Evolutionary conservation across 2,797 vertebrate species (phyloP), one percentile per base, ranked within the genome.

Genomic region (Cryptoprocta ferox): DNA sequence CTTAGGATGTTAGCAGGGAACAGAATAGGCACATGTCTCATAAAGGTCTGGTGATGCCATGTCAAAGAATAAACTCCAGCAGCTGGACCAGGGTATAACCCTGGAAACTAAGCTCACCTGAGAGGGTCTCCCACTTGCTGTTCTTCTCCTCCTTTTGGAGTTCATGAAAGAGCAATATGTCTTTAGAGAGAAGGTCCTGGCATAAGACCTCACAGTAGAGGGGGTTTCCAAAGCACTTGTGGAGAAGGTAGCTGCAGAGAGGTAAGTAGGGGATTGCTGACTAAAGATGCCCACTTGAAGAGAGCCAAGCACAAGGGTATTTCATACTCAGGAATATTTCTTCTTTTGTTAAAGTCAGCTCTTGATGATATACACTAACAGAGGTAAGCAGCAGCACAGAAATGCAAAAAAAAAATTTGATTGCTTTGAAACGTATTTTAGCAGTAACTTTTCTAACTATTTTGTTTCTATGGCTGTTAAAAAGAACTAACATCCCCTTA

Each of bases 181-280:
- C 93, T 68, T 85, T 96, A 73, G 89, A 97, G 89, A 96, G 97
- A 81, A 97, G 83, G 32, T 96, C 97, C 91, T 76, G 95, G 42
- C 97, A 81, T 7, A 98, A 63, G 71, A 97, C 80, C 86, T 98
- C 81, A 80, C 97, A 98, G 85, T 97, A 98, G 21, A 98, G 94
- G 32, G 97, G 97, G 45, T 97, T 92, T 19, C 96, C 82, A n/a
- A 96, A 96, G 63, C 96, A 96, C 78, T 97, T 86, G 75, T 66
- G 80, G 85, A 96, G 80, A 96, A 98, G 94, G 86, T 98, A 98
- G 75, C 97, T 98, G 94, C 79, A 79, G 88, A 95, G 81, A 96
- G n/a, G 88, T 79, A 97, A 97, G 71, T 28, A 92, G 48, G 35
- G 48, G 28, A 76, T 16, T 63, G n/a, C 53, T 91, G 59, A 91